A percentile compares a stretch with the other conserved stretches of the same genome.
phyloP scores from a whole-genome alignment of 2,888 invertebrate genomes.

The Nephrotoma guestfalica region DNA sequence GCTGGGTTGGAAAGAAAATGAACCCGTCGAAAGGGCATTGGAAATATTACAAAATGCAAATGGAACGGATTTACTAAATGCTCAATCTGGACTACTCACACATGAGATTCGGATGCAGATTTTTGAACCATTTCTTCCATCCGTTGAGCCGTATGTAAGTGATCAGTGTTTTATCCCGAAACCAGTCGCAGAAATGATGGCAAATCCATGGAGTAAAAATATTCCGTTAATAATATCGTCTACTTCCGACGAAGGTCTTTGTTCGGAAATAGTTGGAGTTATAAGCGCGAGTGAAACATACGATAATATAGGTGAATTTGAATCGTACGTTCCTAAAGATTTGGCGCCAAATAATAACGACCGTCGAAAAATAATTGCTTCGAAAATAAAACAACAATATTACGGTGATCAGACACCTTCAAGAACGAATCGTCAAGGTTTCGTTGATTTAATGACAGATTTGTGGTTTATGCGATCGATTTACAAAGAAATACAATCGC shows the following conservation, averaged over 20 bases:
- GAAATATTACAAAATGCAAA: slow-evolving; percentile 27
- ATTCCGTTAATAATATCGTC: slow-evolving; percentile 30
- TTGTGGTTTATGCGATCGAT: slow-evolving; percentile 29
- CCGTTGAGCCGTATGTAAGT: slow-evolving; percentile 24
- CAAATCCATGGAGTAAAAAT: slow-evolving; percentile 26
- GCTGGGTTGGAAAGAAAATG: slow-evolving; percentile 24
- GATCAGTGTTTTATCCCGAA: slow-evolving; percentile 25
- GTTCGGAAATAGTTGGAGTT: too few relatives aligned
- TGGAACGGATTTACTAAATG: slow-evolving; percentile 23
- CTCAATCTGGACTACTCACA: slow-evolving; percentile 24
- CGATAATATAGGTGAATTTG: neutral
- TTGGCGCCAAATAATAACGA: neutral
- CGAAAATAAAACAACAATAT: neutral
- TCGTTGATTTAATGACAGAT: slow-evolving; percentile 20
- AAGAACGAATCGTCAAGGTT: neutral
- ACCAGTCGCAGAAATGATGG: slow-evolving; percentile 26
- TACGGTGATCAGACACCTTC: neutral
- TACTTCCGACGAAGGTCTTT: slow-evolving; percentile 27
- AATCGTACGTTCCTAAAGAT: neutral
- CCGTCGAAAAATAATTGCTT: neutral
- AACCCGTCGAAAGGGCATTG: slow-evolving; percentile 26
- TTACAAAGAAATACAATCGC: slow-evolving; percentile 20
- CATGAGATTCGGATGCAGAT: slow-evolving; percentile 18
- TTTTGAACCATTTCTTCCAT: slow-evolving; percentile 27
- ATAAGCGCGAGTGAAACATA: neutral